Percentiles rank a stretch among this genome's conserved stretches.
These are phyloP conservation scores for Enteromius radiatus DNA, from an alignment of 2,797 vertebrate genomes.

Conservation along the genomic window DNA sequence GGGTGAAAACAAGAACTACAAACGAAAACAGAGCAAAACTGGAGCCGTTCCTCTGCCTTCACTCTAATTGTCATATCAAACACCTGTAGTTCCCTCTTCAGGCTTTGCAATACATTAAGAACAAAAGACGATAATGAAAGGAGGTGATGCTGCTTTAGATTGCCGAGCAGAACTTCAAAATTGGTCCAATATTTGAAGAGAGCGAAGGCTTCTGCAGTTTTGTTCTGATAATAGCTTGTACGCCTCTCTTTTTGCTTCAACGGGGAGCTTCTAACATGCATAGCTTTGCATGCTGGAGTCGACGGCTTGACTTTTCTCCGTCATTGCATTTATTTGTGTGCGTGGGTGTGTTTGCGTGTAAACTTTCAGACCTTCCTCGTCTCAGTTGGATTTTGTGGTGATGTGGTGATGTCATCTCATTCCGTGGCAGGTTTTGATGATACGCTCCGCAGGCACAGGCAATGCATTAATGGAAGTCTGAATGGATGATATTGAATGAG, in stretches of 20 bases:
- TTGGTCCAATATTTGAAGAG: constrained; percentile 42
- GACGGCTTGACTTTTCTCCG: constrained; percentile 60
- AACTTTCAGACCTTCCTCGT: constrained; percentile 35
- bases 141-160: constrained; percentile 17
- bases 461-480: constrained; percentile 59
- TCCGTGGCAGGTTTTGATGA: constrained; percentile 47
- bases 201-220: constrained; percentile 68
- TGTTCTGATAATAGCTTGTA: constrained; percentile 62
- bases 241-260: constrained; percentile 54
- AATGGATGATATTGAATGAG: constrained; percentile 52
- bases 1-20: constrained; percentile 54
- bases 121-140: constrained; percentile 29
- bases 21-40: constrained; percentile 68
- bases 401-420: constrained; percentile 55
- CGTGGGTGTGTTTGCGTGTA: constrained; percentile 15
- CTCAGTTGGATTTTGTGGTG: constrained; percentile 26
- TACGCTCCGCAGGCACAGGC: constrained; percentile 36
- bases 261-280: constrained; percentile 70
- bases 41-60: constrained; percentile 63
- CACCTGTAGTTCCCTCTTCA: not conserved
- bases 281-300: constrained; percentile 60
- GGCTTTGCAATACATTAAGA: constrained; percentile 29
- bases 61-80: constrained; percentile 53
- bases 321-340: constrained; percentile 45
- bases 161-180: constrained; percentile 8